Base-by-base conservation (phyloP, 23 tunicate genomes). In the Halocynthia aurantium region DNA sequence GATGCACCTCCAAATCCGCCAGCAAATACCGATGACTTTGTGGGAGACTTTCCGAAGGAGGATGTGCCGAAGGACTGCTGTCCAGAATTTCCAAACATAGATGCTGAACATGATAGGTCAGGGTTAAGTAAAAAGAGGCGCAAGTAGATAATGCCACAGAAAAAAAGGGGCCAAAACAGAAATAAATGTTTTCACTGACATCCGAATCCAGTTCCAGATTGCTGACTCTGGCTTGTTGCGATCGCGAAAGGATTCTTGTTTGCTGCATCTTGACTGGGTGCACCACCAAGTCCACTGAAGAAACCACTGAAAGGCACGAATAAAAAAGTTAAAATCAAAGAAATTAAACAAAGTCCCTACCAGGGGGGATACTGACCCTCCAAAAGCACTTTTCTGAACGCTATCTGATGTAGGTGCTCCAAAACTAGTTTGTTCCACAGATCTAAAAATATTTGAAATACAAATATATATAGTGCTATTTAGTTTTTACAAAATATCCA, bases 71-170 rank as follows among this genome's bases (percentile, higher is more conserved):
- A 65, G 49, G 70, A 65, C 31, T 65, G 22, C 31, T 40, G 49
- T 11, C 70, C 70, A 65, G 70, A 65, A 65, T 65, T 65, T 15
- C 70, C 70, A 65, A 65, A 65, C 70, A 65, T 20, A 65, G 70
- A 65, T 5, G 70, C 70, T 65, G 19, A 11, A 65, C 4, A 58
- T 58, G 15, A 58, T n/a, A 58, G 15, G 63, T 15, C 63, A 58
- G 63, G 63, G 17, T 58, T 13, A 13, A n/a, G 17, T 58, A 58
- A n/a, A 58, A 4, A 58, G 17, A 13, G 17, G 17, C 2, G 4
- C 2, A 58, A 58, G 17, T 4, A 13, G 4, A 58, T 58, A 58
- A 10, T 65, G 31, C 22, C 70, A 8, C 31, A 31, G 44, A 31
- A 4, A 31, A 31, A 31, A 31, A 31, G 44, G 1, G 44, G 1